Evolutionary conservation across 2,888 invertebrate genomes (phyloP), one percentile per base, ranked within the genome.

Genomic region (Macrophya annulata): DNA sequence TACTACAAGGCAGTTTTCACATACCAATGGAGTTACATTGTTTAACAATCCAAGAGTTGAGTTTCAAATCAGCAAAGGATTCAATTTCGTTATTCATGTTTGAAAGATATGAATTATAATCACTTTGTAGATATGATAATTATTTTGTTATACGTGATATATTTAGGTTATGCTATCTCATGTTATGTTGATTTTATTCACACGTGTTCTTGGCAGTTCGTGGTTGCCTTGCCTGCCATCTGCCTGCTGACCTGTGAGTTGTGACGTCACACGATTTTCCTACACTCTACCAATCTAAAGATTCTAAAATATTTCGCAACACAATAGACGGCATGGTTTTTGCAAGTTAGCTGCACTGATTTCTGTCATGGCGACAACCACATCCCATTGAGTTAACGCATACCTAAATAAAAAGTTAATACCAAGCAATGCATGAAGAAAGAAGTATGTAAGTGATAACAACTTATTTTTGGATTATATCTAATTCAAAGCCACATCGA

Each of bases 41-140:
- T 89, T 96, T 95, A 43, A 96, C 94, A 17, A 98, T 94, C 97
- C 97, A 98, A 4, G 96, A 94, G 89, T 96, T 96, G 17, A 97
- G 93, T 55, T 96, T 96, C 59, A 97, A 94, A 85, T 95, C 94
- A 1, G 93, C 90, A 91, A 97, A 97, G 81, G 95, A 87, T 40
- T 82, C 84, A 17, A 91, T 88, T 88, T 88, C 87, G 37, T 86
- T 59, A 10, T 84, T 74, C 88, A 88, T 88, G 25, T 43, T 74
- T 4, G 4, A n/a, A 0, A 31, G 4, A 74, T 4, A 21, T 55
- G 10, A 31, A 55, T 37, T 51, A 51, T 55, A 15, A 68, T 68
- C 17, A 37, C 68, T 17, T 43, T 45, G 45, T 43, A 45, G 6
- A 74, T 48, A 45, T 15, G 25, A 5, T 21, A 31, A 9, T 43